Base-by-base conservation (phyloP, 2,888 invertebrate genomes). In the Lasioglossum vierecki region DNA sequence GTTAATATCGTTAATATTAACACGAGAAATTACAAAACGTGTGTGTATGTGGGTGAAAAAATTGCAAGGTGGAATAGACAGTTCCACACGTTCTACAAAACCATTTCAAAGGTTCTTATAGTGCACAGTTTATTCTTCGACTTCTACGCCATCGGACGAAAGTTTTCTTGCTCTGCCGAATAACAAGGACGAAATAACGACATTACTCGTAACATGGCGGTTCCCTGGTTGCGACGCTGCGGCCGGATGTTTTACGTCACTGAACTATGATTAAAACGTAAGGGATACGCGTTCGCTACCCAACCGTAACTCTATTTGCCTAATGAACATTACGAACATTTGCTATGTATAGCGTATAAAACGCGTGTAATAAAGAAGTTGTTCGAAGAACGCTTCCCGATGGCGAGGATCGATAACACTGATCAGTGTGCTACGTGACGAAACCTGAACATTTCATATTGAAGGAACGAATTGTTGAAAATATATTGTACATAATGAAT, bases 191-290 rank as follows among this genome's bases (percentile, higher is more conserved):
- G 22, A 26, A 44, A 44, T 79, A 86, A 85, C 86, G 39, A 86
- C 70, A 71, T 86, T 86, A 86, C 35, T 46, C 63, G 70, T 84
- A 82, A 82, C 79, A 76, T 76, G 76, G 82, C 76, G 66, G 79
- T 68, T 57, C 79, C 77, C 70, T 46, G 44, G 53, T 74, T 74
- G 46, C 53, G 22, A 72, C 70, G 70, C n/a, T 22, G 22, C 22
- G 49, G 66, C 18, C 18, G 41, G 71, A 66, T 72, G 60, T 68
- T 80, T 46, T 66, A 39, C 71, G 80, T 60, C 70, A 49, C 70
- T 79, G 68, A 82, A 82, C 73, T 44, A 79, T 82, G 80, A 82
- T 79, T 81, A 78, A 78, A 81, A 81, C 71, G 70, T 77, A 78
- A 72, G 79, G 63, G 41, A 72, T 71, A 60, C 53, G 68, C 41